A percentile compares a stretch with the other conserved stretches of the same genome.
These are phyloP conservation scores for Drosophila robusta DNA, from an alignment of 2,888 invertebrate genomes.

Conservation along the genomic window DNA sequence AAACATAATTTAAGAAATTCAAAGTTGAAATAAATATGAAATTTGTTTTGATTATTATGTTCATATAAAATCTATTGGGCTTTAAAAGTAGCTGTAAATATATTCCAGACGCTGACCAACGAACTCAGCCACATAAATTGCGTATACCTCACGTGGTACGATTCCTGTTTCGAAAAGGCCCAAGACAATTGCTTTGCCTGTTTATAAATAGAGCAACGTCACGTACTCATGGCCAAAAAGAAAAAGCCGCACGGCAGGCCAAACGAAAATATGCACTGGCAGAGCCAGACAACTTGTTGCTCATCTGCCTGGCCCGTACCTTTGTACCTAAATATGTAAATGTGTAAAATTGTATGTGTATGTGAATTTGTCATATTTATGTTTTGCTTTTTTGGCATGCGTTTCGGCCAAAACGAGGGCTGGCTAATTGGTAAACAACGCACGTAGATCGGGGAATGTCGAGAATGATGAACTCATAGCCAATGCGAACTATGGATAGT, in stretches of 20 bases:
- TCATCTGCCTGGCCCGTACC: constrained; percentile 24
- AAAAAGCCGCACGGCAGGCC: constrained; percentile 8
- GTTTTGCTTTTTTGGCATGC: constrained; percentile 35
- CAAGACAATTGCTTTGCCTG: constrained; percentile 1
- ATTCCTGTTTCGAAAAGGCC: constrained; percentile 1
- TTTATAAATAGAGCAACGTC: constrained; percentile 43
- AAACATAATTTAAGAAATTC: no score
- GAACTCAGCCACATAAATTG: no score
- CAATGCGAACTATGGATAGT: not conserved
- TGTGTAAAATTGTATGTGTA: constrained; percentile 2
- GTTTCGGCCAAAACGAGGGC: constrained; percentile 17
- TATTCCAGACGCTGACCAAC: no score
- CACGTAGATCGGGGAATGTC: constrained; percentile 22
- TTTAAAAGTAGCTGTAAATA: no score
- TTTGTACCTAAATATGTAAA: not conserved
- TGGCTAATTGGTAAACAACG: constrained; percentile 37
- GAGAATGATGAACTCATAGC: constrained; percentile 22
- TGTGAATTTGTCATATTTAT: constrained; percentile 43
- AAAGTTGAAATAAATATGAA: no score
- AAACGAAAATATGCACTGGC: constrained; percentile 18
- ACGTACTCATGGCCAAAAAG: constrained; percentile 33
- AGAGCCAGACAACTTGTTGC: constrained; percentile 55
- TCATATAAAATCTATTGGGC: no score
- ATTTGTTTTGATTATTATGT: no score
- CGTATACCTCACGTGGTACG: constrained; percentile 30